Evolutionary conservation across 2,888 invertebrate genomes (phyloP).

Genomic region (Cyclophora albipunctata): DNA sequence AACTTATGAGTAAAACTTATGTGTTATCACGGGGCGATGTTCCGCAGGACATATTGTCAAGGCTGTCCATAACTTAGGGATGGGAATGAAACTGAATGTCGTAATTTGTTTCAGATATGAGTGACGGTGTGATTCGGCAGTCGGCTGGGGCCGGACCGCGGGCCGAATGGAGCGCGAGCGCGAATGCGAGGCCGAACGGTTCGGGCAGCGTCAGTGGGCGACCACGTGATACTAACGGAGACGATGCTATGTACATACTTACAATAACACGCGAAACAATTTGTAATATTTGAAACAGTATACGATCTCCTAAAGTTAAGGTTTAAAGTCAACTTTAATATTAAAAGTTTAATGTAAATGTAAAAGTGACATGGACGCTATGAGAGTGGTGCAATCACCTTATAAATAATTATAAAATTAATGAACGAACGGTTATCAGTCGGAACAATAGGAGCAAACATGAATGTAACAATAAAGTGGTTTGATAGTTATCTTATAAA

Average conservation of each 20-base stretch:
- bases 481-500: slow-evolving; percentile 75
- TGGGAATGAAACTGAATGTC: slow-evolving; percentile 14
- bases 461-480: slow-evolving; percentile 67
- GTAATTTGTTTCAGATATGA: slow-evolving; percentile 57
- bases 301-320: slow-evolving; percentile 76
- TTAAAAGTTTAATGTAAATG: slow-evolving; percentile 58
- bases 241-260: slow-evolving; percentile 72
- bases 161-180: slow-evolving; percentile 14
- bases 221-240: slow-evolving; percentile 61
- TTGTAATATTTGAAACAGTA: slow-evolving; percentile 76
- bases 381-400: slow-evolving; percentile 58
- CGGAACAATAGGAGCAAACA: slow-evolving; percentile 57
- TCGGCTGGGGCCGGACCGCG: slow-evolving; percentile 20
- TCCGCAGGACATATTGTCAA: too few species aligned
- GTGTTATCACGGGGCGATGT: too few species aligned
- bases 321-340: slow-evolving; percentile 73
- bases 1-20: too few species aligned
- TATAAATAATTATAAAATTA: slow-evolving; percentile 29
- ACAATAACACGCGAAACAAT: slow-evolving; percentile 51
- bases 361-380: slow-evolving; percentile 65
- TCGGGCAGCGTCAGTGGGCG: slow-evolving; percentile 23
- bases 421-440: slow-evolving; percentile 40
- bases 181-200: slow-evolving; percentile 19
- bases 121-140: slow-evolving; percentile 54
- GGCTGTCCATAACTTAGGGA: background rate